phyloP scores from a whole-genome alignment of 2,888 invertebrate species.

The Volucella zonaria region DNA sequence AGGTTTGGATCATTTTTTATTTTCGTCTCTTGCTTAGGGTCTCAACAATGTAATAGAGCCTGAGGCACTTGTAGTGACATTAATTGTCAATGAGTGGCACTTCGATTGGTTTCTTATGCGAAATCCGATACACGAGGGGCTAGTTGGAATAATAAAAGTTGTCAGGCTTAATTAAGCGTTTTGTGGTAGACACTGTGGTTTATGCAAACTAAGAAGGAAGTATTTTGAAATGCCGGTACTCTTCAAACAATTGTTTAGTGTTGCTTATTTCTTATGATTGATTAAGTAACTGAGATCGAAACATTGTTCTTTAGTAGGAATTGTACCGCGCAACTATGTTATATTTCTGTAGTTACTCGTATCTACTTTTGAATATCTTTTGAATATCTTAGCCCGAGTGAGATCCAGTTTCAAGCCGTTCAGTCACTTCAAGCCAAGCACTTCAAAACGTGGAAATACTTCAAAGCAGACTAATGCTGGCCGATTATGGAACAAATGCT shows the following conservation, averaged over 20 bases:
- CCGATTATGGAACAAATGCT: too few relatives aligned
- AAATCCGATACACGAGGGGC: constrained; percentile 43
- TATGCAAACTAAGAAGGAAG: constrained; percentile 60
- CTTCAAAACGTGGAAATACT: too few relatives aligned
- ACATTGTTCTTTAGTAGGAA: too few relatives aligned
- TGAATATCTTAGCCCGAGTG: too few relatives aligned
- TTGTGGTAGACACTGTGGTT: constrained; percentile 21
- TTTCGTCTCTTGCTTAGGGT: constrained; percentile 7
- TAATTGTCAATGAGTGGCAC: constrained; percentile 65
- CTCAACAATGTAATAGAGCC: constrained; percentile 42
- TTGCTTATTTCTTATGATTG: constrained; percentile 22
- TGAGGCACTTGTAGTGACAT: constrained; percentile 63
- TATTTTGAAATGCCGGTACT: constrained; percentile 35
- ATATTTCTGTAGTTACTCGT: too few relatives aligned
- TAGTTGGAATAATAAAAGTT: constrained; percentile 29
- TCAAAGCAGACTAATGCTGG: too few relatives aligned
- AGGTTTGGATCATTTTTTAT: constrained; percentile 40
- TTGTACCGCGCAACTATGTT: too few relatives aligned
- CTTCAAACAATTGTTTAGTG: constrained; percentile 16
- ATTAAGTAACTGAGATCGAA: background rate
- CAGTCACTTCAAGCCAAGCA: too few relatives aligned
- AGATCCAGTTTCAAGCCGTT: too few relatives aligned
- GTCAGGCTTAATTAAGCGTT: constrained; percentile 51
- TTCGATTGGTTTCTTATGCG: constrained; percentile 23
- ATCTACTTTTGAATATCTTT: too few relatives aligned